Conservation (phyloP, 2,797 vertebrate genomes). For the Sternarchorhynchus goeldii region DNA sequence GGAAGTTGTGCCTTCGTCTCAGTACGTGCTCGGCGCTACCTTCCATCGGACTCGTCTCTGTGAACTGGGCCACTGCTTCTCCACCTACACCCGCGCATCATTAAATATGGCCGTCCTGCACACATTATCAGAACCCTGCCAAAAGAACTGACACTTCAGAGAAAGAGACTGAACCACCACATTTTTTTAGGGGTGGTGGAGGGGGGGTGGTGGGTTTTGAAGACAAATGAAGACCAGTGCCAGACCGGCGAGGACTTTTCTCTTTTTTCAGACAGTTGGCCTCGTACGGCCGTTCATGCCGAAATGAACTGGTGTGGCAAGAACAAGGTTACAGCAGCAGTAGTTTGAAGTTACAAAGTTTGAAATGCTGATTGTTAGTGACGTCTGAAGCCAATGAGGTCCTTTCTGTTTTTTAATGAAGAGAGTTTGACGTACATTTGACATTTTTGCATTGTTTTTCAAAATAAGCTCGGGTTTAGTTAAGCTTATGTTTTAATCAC, state of each 20-base stretch:
- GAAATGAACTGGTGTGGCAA: too few species aligned
- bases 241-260: not conserved
- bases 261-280: too few species aligned
- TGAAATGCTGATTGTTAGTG: not conserved
- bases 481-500: not conserved
- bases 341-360: not conserved
- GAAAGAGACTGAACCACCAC: not conserved
- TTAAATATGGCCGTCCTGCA: not conserved
- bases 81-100: not conserved
- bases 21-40: constrained; percentile 37
- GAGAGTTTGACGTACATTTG: not conserved
- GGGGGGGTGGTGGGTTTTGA: not conserved
- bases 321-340: too few species aligned
- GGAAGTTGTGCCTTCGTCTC: constrained; percentile 68
- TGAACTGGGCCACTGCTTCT: constrained; percentile 45
- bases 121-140: not conserved
- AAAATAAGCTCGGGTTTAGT: not conserved
- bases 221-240: not conserved
- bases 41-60: constrained; percentile 20
- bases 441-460: not conserved
- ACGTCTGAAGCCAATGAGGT: not conserved
- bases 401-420: not conserved
- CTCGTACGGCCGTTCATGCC: too few species aligned
- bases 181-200: too few species aligned
- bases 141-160: not conserved